Percentiles rank a stretch among this genome's conserved stretches.
phyloP scores from a whole-genome alignment of 2,888 invertebrate species.

The Andrena haemorrhoa region DNA sequence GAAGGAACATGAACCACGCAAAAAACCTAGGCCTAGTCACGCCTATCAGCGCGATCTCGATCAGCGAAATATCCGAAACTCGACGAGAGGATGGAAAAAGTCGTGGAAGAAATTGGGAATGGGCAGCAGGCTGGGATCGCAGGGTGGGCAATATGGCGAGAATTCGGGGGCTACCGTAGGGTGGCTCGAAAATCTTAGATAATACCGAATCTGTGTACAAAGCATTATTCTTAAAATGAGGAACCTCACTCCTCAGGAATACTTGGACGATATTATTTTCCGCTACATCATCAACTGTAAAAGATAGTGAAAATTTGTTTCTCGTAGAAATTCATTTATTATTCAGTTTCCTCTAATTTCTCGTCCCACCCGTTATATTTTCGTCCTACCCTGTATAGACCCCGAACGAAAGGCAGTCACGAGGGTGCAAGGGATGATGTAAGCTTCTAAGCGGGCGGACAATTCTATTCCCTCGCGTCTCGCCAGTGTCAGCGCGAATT shows the following conservation, averaged over 20 bases:
- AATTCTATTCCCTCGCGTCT: conserved; percentile 67
- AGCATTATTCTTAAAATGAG: too few species aligned
- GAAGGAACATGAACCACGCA: neutral
- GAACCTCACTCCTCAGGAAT: too few species aligned
- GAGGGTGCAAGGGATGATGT: conserved; percentile 50
- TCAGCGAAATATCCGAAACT: conserved; percentile 33
- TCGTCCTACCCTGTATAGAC: neutral
- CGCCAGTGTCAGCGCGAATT: conserved; percentile 73
- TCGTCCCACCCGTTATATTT: neutral
- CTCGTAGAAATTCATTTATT: too few species aligned
- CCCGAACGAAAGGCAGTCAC: neutral
- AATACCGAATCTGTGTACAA: too few species aligned
- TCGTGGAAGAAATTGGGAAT: conserved; percentile 29
- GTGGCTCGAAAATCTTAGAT: neutral
- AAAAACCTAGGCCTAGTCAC: conserved; percentile 9
- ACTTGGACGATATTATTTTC: too few species aligned
- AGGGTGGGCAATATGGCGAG: conserved; percentile 19
- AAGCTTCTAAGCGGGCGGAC: conserved; percentile 66
- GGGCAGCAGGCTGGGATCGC: neutral
- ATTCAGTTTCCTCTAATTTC: too few species aligned
- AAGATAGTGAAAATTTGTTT: too few species aligned
- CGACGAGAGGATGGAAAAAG: conserved; percentile 18
- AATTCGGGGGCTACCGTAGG: conserved; percentile 9
- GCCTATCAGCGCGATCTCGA: conserved; percentile 25
- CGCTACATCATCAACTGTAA: too few species aligned